Conservation (phyloP, 2,797 vertebrate species). For the Anabacerthia variegaticeps region DNA sequence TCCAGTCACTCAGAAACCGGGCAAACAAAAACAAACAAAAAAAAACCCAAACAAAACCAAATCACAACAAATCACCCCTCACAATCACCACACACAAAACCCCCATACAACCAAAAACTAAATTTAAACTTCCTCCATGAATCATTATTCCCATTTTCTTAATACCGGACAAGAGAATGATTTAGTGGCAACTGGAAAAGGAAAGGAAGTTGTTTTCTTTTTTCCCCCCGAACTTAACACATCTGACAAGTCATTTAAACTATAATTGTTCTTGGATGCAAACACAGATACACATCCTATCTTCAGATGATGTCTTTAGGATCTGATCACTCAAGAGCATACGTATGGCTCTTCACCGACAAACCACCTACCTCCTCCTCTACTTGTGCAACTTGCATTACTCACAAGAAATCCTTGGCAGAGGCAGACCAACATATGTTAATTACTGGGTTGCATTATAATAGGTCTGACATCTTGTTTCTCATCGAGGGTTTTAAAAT, state of each 20-base stretch:
- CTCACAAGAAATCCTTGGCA: constrained; percentile 51
- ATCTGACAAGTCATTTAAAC: neutral
- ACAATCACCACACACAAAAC: neutral
- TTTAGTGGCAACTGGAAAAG: accelerated
- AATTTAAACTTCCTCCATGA: neutral
- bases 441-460: constrained; percentile 59
- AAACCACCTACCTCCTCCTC: constrained; percentile 31
- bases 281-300: neutral
- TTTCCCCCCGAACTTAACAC: neutral
- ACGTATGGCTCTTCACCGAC: neutral
- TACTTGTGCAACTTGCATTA: constrained; percentile 47
- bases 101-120: neutral
- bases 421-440: constrained; percentile 44
- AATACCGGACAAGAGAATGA: neutral
- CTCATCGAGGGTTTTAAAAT: constrained; percentile 39
- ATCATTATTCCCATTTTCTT: neutral
- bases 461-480: constrained; percentile 60
- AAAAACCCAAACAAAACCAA: neutral
- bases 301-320: neutral
- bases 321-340: neutral
- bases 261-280: neutral
- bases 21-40: neutral
- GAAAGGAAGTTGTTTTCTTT: neutral
- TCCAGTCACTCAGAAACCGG: neutral
- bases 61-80: neutral